Evolutionary conservation across 2,797 vertebrate genomes (phyloP).

Genomic region (Pelodytes ibericus): DNA sequence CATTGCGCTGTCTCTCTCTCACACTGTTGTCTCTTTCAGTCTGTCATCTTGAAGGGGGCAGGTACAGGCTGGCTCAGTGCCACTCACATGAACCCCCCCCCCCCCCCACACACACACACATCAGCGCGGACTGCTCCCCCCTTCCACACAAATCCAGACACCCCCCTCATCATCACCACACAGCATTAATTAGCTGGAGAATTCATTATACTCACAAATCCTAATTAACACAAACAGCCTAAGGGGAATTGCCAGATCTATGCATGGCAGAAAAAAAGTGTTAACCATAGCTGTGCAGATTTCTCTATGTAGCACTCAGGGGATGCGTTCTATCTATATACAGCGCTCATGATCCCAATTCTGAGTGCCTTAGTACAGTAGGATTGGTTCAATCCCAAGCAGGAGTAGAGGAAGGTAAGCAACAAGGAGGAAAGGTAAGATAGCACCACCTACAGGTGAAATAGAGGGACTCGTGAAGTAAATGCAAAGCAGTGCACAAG

Average conservation of each 20-base stretch:
- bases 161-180: conserved; percentile 40
- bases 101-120: conserved; percentile 1
- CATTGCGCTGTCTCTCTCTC: conserved; percentile 48
- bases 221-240: conserved; percentile 54
- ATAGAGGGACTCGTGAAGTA: neutral
- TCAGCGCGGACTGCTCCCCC: conserved; percentile 21
- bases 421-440: neutral
- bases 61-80: conserved; percentile 53
- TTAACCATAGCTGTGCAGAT: conserved; percentile 35
- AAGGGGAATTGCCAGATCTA: conserved; percentile 42
- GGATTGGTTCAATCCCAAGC: conserved; percentile 22
- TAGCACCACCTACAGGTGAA: conserved; percentile 43
- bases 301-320: conserved; percentile 11
- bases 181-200: conserved; percentile 51
- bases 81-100: conserved; percentile 56
- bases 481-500: neutral
- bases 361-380: conserved; percentile 44
- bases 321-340: neutral
- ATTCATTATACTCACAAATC: conserved; percentile 54
- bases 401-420: neutral
- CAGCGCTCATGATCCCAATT: conserved; percentile 10
- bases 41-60: conserved; percentile 56
- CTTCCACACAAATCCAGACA: conserved; percentile 31
- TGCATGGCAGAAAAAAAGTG: conserved; percentile 27
- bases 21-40: conserved; percentile 55